Evolutionary conservation across 2,113 vertebrate species (phyloP), one percentile per base, ranked within the genome.

Genomic region (Colinus virginianus): DNA sequence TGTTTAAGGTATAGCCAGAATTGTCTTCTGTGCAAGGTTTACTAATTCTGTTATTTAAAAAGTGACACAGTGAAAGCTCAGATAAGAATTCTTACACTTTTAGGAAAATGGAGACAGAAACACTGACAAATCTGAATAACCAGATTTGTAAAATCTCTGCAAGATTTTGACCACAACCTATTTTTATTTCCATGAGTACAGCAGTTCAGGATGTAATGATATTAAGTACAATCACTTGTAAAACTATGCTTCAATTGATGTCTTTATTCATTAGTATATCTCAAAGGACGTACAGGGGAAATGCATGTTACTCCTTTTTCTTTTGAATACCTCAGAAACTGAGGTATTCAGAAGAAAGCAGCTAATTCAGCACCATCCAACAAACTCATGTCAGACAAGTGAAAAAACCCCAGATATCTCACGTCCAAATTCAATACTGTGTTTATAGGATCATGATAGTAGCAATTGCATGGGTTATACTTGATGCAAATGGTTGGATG

Each of bases 31-130:
- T 63, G 55, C 16, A 59, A 83, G 12, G 13, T 87, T 76, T 38
- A 28, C 11, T 63, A 70, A 67, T 64, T 72, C 36, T 64, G 6
- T 56, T 91, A 34, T 70, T 95, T 45, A 75, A 72, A 56, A 19
- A 10, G n/a, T 43, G 90, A 36, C 34, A 64, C 59, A 69, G 55
- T 72, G 38, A 86, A 95, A 94, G 17, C 75, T 84, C 72, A 61
- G 10, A 32, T 40, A 68, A 93, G 13, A 87, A 81, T 62, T 43
- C 84, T 88, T 42, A 19, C 28, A 53, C 30, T 94, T 75, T 91
- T 90, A 67, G 59, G 40, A 92, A 94, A 95, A 78, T 32, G 21
- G 88, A 91, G 36, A 84, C 78, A 69, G 3, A 81, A 70, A 43
- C 15, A 48, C 58, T 61, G 36, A 70, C 43, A 63, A 55, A 28